Conservation (phyloP, 2,797 vertebrate species). For the Leptodactylus fallax region DNA sequence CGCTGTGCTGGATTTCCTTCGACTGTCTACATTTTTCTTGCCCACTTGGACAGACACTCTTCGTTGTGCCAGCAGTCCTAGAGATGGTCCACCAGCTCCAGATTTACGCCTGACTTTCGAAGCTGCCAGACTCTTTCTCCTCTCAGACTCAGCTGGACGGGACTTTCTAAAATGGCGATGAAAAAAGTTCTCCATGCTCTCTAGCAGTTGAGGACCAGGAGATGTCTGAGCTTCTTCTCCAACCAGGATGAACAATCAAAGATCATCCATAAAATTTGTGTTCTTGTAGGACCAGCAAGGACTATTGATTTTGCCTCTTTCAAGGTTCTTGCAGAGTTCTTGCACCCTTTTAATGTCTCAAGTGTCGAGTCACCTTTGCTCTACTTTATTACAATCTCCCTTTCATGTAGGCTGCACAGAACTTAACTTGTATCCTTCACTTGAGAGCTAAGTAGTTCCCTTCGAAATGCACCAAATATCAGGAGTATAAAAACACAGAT, state of each 20-base stretch:
- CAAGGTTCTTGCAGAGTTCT: not conserved
- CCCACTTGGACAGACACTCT: conserved; percentile 2
- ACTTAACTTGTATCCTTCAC: not conserved
- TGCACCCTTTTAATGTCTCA: not conserved
- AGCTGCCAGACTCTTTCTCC: not conserved
- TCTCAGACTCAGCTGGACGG: not conserved
- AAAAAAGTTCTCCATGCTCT: conserved; percentile 52
- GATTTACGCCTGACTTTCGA: conserved; percentile 55
- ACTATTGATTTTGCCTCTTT: not conserved
- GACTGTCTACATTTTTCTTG: conserved; percentile 7
- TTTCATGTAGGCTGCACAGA: not conserved
- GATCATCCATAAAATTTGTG: not conserved
- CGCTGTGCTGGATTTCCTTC: conserved; percentile 56
- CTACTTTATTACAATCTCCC: conserved; percentile 22
- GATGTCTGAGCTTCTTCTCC: not conserved
- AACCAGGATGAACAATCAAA: not conserved
- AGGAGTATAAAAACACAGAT: conserved; percentile 6
- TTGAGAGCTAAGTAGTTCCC: not conserved
- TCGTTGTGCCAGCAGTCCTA: conserved; percentile 32
- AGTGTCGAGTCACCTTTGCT: not conserved
- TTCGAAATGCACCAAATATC: conserved; percentile 1
- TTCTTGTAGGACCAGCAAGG: not conserved
- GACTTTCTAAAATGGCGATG: conserved; percentile 45
- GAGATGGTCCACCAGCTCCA: conserved; percentile 32
- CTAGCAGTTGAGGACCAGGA: not conserved